Evolutionary conservation across 2,888 invertebrate species (phyloP).

Genomic region (Drosophila ochracea): DNA sequence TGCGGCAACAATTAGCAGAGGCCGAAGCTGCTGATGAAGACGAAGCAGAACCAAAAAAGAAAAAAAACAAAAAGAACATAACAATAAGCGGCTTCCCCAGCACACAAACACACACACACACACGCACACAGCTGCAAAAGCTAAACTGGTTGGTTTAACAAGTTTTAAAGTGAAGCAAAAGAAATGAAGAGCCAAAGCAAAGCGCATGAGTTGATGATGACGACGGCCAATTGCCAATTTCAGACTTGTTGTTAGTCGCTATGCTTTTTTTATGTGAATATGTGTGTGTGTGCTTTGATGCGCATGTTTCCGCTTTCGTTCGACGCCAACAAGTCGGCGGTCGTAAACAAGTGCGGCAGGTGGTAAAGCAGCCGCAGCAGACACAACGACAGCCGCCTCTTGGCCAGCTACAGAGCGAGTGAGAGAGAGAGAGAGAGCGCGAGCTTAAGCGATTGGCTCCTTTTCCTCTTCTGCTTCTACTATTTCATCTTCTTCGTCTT

Average conservation of each 20-base stretch:
- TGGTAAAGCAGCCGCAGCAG: constrained; percentile 49
- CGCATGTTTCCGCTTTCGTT: constrained; percentile 71
- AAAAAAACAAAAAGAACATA: constrained; percentile 26
- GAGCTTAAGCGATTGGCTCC: constrained; percentile 12
- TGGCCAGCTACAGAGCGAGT: background rate
- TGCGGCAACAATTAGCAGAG: constrained; percentile 64
- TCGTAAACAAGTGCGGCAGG: constrained; percentile 74
- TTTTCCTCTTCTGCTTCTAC: background rate
- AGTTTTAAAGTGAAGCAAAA: constrained; percentile 57
- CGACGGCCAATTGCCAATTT: constrained; percentile 45
- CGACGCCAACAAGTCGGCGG: constrained; percentile 72
- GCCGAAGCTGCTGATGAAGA: constrained; percentile 18
- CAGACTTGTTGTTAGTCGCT: constrained; percentile 39
- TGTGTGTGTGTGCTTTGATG: constrained; percentile 56
- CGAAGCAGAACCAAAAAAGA: constrained; percentile 4
- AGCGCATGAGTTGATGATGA: constrained; percentile 41
- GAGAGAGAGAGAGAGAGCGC: background rate
- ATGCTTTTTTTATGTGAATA: constrained; percentile 11
- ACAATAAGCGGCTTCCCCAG: constrained; percentile 59
- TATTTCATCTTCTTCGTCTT: background rate
- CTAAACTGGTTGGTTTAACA: constrained; percentile 71
- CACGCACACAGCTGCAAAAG: background rate
- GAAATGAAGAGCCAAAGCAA: constrained; percentile 46
- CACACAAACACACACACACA: constrained; percentile 16
- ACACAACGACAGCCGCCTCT: background rate